These are phyloP conservation scores for Calliphora vicina DNA, from an alignment of 1,140 invertebrate species.

Conservation along the genomic window DNA sequence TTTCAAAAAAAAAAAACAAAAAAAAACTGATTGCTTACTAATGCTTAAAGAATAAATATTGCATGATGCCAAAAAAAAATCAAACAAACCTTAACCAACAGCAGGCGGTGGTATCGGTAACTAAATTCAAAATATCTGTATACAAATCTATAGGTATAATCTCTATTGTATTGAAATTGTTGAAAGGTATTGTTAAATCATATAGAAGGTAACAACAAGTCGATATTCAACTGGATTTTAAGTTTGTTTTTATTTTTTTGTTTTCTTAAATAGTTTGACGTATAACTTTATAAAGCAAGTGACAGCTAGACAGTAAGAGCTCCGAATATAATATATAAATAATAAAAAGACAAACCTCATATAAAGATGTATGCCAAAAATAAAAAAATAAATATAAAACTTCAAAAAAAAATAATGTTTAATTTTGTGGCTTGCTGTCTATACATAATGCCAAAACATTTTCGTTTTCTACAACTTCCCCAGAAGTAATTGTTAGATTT, in stretches of 20 bases:
- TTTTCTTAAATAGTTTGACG: background rate
- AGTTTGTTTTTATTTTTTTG: background rate
- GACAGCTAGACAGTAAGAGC: background rate
- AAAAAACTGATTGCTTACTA: background rate
- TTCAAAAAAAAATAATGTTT: background rate
- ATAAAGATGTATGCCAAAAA: slow-evolving; percentile 3
- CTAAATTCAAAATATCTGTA: background rate
- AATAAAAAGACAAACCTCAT: background rate
- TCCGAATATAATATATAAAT: background rate
- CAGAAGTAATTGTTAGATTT: slow-evolving; percentile 23
- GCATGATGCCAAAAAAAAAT: background rate
- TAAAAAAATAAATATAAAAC: background rate
- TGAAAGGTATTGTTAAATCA: background rate
- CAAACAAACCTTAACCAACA: background rate
- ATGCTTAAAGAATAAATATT: background rate
- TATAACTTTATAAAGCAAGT: background rate
- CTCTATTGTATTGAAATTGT: background rate
- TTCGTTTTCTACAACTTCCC: background rate
- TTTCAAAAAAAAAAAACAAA: background rate
- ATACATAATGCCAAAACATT: background rate
- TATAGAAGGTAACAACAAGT: background rate
- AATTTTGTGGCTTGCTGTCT: background rate
- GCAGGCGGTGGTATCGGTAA: background rate
- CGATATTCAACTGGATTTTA: background rate
- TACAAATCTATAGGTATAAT: background rate